A percentile compares a stretch with the other conserved stretches of the same genome.
Evolutionary conservation across 2,113 vertebrate genomes (phyloP).

Genomic region (Ancistrus triradiatus): DNA sequence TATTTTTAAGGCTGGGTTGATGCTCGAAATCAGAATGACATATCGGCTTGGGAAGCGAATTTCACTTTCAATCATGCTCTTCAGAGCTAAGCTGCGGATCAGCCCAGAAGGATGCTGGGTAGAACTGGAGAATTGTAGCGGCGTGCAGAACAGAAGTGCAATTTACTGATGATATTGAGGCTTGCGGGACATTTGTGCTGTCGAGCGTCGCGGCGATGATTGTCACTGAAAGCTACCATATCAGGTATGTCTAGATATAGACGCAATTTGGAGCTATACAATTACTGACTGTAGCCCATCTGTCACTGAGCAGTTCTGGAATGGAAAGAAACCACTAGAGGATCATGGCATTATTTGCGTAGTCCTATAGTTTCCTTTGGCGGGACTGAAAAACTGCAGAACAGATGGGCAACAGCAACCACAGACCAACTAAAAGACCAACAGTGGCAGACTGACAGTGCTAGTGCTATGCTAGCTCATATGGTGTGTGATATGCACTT

Average conservation of each 20-base stretch:
- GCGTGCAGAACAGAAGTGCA: slow-evolving; percentile 11
- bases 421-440: too few relatives aligned
- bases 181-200: neutral
- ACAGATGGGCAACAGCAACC: too few relatives aligned
- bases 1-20: slow-evolving; percentile 1
- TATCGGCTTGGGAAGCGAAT: slow-evolving; percentile 10
- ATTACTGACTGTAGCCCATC: neutral
- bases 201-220: neutral
- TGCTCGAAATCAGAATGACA: too few relatives aligned
- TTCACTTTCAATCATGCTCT: slow-evolving; percentile 2
- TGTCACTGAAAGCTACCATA: neutral
- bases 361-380: too few relatives aligned
- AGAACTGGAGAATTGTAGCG: slow-evolving; percentile 1
- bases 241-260: neutral
- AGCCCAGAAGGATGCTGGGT: neutral
- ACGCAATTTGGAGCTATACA: neutral
- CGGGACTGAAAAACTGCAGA: too few relatives aligned
- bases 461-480: too few relatives aligned
- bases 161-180: slow-evolving; percentile 5
- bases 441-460: too few relatives aligned
- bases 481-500: too few relatives aligned
- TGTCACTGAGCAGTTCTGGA: too few relatives aligned
- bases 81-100: neutral
- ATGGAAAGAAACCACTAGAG: too few relatives aligned
- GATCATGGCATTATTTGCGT: too few relatives aligned